Conservation (phyloP, 2,888 invertebrate species). For the Agrilus biguttatus region DNA sequence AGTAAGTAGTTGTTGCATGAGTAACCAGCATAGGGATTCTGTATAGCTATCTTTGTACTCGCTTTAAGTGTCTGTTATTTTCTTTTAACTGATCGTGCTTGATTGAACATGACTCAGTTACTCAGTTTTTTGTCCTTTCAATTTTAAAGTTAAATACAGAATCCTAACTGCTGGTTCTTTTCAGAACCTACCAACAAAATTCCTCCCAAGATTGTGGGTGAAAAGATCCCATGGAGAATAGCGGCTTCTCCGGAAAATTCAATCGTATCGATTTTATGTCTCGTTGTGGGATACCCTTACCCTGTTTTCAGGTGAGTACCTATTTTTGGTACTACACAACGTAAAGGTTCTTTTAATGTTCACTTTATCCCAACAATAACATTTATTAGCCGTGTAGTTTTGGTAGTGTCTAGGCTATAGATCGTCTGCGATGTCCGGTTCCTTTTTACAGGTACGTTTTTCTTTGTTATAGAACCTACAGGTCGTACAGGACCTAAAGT, state of each 20-base stretch:
- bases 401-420: no score
- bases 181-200: constrained; percentile 35
- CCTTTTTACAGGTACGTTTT: background rate
- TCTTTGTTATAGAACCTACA: constrained; percentile 35
- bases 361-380: background rate
- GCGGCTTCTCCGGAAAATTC: constrained; percentile 36
- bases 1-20: constrained; percentile 12
- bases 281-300: constrained; percentile 54
- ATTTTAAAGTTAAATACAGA: constrained; percentile 9
- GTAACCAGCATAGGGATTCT: constrained; percentile 20
- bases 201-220: constrained; percentile 32
- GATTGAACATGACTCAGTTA: no score
- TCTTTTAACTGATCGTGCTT: background rate
- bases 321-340: background rate
- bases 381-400: no score
- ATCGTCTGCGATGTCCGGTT: background rate
- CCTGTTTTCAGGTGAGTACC: constrained; percentile 56
- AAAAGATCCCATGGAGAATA: constrained; percentile 43
- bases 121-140: no score
- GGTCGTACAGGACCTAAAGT: constrained; percentile 36
- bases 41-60: constrained; percentile 13
- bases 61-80: background rate
- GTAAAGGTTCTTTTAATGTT: background rate
- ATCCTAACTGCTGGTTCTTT: constrained; percentile 26
- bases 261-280: constrained; percentile 50